Evolutionary conservation across 2,888 invertebrate genomes (phyloP).

Genomic region (Athripsodes cinereus): DNA sequence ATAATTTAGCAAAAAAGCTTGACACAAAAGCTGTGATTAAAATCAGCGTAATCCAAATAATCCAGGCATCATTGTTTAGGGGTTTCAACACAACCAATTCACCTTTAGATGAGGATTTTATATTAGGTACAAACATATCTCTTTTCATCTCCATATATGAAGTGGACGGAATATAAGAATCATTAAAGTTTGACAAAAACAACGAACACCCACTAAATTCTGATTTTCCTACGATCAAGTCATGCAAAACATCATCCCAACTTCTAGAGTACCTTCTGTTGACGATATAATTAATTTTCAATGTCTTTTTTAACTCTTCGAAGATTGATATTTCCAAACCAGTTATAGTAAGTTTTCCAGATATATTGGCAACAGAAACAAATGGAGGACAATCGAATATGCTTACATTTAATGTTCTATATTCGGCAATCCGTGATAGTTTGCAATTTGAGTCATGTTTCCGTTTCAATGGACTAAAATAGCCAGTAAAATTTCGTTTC

Average conservation of each 20-base stretch:
- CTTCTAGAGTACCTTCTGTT: not conserved
- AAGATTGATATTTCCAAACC: not conserved
- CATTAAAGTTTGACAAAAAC: not conserved
- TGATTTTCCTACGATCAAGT: not conserved
- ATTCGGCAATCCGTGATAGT: too few relatives aligned
- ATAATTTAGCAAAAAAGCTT: not conserved
- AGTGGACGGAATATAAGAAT: not conserved
- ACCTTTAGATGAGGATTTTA: not conserved
- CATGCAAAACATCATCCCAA: not conserved
- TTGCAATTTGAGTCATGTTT: too few relatives aligned
- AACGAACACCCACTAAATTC: not conserved
- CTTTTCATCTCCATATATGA: not conserved
- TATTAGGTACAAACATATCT: not conserved
- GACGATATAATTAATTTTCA: not conserved
- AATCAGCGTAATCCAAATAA: not conserved
- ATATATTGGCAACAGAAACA: not conserved
- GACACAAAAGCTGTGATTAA: not conserved
- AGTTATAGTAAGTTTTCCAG: not conserved
- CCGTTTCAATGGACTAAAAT: too few relatives aligned
- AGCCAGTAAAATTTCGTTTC: too few relatives aligned
- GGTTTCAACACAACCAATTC: not conserved
- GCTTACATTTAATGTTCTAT: not conserved
- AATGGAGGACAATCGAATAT: slow-evolving; percentile 3
- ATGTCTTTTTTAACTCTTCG: not conserved
- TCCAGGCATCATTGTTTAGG: not conserved